These are phyloP conservation scores for Scaptomyza hsui DNA, from an alignment of 1,140 invertebrate species.

Conservation along the genomic window DNA sequence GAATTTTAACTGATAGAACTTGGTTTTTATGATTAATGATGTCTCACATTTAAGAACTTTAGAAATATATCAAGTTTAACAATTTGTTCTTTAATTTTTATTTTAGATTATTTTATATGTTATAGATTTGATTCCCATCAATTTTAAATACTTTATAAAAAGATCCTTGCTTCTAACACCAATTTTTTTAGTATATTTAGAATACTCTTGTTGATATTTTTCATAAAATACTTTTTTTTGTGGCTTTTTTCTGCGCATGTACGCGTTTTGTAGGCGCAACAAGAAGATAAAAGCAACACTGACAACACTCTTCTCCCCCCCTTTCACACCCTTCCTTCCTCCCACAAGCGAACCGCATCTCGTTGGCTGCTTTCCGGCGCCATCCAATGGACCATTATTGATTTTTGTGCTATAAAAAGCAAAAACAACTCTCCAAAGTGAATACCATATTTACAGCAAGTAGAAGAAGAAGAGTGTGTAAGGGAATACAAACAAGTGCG, in stretches of 20 bases:
- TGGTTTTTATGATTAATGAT: conserved; percentile 2
- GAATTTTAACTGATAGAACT: neutral
- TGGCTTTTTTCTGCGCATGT: conserved; percentile 31
- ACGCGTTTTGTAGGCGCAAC: conserved; percentile 13
- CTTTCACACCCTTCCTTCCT: neutral
- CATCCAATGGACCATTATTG: conserved; percentile 42
- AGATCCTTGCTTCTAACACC: no score
- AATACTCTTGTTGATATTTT: no score
- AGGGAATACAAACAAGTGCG: conserved; percentile 32
- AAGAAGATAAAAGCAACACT: conserved; percentile 13
- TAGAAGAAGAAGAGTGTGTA: neutral
- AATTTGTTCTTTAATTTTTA: no score
- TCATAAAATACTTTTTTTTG: neutral
- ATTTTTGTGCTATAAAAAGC: conserved; percentile 31
- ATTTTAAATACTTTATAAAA: no score
- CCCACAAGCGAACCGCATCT: conserved; percentile 4
- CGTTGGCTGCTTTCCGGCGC: conserved; percentile 7
- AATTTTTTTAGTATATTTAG: no score
- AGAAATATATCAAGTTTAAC: neutral
- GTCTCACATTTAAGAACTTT: neutral
- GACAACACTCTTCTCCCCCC: neutral
- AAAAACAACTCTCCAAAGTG: neutral
- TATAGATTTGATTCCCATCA: no score
- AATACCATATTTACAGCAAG: neutral
- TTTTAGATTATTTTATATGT: no score